A percentile compares a stretch with the other conserved stretches of the same genome.
phyloP scores from a whole-genome alignment of 37 sponge, comb jelly and placozoan species.

The Hormiphora californensis region DNA sequence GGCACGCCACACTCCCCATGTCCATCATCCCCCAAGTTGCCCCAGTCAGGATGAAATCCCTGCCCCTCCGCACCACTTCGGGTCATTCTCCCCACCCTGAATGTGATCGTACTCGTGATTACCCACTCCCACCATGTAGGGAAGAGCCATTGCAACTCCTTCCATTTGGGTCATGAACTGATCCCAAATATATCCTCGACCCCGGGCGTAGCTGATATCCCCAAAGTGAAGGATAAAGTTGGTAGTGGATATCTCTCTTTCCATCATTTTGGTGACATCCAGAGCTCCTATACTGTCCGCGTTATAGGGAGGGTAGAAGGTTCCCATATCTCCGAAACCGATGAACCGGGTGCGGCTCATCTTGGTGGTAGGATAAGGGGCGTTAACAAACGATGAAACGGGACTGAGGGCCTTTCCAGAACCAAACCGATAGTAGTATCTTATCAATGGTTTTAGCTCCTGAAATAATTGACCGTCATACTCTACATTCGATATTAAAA shows the following conservation, averaged over 20 bases:
- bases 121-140: slow-evolving; percentile 50
- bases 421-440: slow-evolving; percentile 16
- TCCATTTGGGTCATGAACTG: slow-evolving; percentile 53
- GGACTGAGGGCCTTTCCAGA: background rate
- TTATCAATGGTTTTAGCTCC: background rate
- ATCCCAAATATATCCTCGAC: slow-evolving; percentile 50
- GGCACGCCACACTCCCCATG: slow-evolving; percentile 73
- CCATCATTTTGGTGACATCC: slow-evolving; percentile 58
- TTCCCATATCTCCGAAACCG: slow-evolving; percentile 34
- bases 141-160: background rate
- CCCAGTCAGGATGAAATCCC: slow-evolving; percentile 67
- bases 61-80: slow-evolving; percentile 54
- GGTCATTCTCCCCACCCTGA: slow-evolving; percentile 58
- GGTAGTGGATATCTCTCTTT: slow-evolving; percentile 18
- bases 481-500: background rate
- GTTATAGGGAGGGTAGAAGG: slow-evolving; percentile 39
- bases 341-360: background rate
- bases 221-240: slow-evolving; percentile 78
- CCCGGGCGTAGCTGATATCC: slow-evolving; percentile 72
- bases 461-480: background rate
- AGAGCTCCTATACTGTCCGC: slow-evolving; percentile 52
- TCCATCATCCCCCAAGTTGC: slow-evolving; percentile 64
- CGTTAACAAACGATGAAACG: background rate
- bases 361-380: slow-evolving; percentile 5
- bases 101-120: slow-evolving; percentile 50